Evolutionary conservation across 2,797 vertebrate species (phyloP), one percentile per base, ranked within the genome.

Genomic region (Hemibagrus guttatus): DNA sequence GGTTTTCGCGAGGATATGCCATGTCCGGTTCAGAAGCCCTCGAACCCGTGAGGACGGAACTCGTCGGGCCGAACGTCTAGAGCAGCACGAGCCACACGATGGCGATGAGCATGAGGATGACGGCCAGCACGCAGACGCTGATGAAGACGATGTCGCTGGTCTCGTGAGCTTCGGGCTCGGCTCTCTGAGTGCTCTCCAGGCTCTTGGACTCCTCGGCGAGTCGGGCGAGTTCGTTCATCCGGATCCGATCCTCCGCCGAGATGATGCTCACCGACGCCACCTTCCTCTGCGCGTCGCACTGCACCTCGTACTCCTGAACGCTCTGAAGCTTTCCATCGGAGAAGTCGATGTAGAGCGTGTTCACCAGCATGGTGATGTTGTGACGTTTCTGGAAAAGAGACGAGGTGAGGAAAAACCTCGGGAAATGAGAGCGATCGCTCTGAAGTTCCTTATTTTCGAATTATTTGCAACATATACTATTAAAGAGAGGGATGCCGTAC

Each of bases 131-230:
- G 89, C 98, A 99, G 90, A 99, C 98, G 89, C 97, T 97, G 89
- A 99, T 97, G 92, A 99, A 99, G 91, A 99, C 89, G 0, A 99
- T 95, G 86, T 99, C 98, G 0, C 98, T 99, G 89, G 96, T 95
- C 91, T 99, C 98, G 61, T 97, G 97, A 0, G 95, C 91, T 84
- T 94, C 94, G 0, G 49, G 26, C 19, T 88, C 84, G 11, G 54
- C 6, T 74, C 17, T 59, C 35, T 61, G 64, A 1, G 49, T 71
- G 11, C 17, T 23, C 14, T 21, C 59, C 35, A 81, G 75, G 9
- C 0, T 6, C 1, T 91, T 92, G 0, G 28, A 86, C 0, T 92
- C 95, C 63, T 95, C 94, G 2, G 94, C 93, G 68, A 96, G 96
- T 86, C 96, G 96, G 0, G 95, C 95, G 87, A 95, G 42, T 89